Evolutionary conservation across 2,888 invertebrate genomes (phyloP), one percentile per base, ranked within the genome.

Genomic region (Tanypteryx hageni): DNA sequence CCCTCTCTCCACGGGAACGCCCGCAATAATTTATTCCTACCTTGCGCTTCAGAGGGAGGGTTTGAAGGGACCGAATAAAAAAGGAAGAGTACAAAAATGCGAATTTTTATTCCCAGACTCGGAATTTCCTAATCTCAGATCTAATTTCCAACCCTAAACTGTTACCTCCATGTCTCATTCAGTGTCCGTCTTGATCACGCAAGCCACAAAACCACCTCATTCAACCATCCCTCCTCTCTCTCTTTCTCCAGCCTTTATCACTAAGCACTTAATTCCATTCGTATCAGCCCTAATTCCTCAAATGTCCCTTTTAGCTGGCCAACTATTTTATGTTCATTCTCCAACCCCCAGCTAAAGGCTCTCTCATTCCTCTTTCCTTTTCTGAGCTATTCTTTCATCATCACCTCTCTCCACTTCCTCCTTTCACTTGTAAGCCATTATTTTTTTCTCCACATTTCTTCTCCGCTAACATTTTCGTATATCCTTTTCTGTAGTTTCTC

Each of bases 81-180:
- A 18, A 14, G 22, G 16, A 84, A n/a, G 57, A 57, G 57, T 44
- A 82, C 31, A 82, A 82, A 82, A 18, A 64, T 11, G 64, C 64
- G 64, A 31, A 27, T 82, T 82, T 82, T 82, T 57, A n/a, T 57
- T 18, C 57, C 56, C 57, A 8, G n/a, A 44, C 13, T 84, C 56
- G 84, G 84, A 84, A 84, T 84, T 84, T n/a, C n/a, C 84, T 84
- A 84, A 84, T 84, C 84, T 84, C 84, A 84, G 84, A 84, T 84
- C 84, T 84, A 84, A 84, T 84, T 84, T 57, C 84, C 56, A 57
- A n/a, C 57, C 84, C n/a, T 57, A 84, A 84, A 57, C 57, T 84
- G 56, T n/a, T 57, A 57, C 83, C 27, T 57, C 84, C 57, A 57
- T 57, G 84, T 57, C 84, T 57, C 84, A 57, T 84, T 57, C 84